Conservation (phyloP, 2,113 vertebrate species). For the Antechinus stuartii region DNA sequence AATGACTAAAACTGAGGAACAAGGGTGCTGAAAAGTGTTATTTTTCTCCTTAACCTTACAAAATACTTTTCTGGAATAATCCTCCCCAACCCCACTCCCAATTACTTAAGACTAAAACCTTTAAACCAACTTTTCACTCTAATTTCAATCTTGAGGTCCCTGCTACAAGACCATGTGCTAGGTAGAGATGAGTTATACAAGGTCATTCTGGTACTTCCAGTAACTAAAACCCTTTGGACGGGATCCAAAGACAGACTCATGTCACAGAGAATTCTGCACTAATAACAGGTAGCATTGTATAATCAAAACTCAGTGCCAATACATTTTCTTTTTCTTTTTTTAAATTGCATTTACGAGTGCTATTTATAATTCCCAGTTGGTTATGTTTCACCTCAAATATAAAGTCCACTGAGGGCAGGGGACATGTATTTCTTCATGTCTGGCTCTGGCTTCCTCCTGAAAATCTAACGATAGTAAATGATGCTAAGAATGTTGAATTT, state of each 20-base stretch:
- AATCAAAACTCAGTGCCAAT: not conserved
- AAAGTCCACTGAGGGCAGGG: not conserved
- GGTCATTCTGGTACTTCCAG: not conserved
- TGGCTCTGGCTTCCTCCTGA: rapidly evolving
- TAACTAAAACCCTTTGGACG: not conserved
- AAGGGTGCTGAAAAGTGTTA: not conserved
- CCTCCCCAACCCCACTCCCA: not conserved
- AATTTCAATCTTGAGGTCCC: not conserved
- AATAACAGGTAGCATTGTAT: not conserved
- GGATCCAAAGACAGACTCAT: not conserved
- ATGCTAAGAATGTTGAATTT: not conserved
- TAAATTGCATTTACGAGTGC: not conserved
- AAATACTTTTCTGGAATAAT: not conserved
- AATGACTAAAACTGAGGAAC: not conserved
- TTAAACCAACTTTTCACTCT: not conserved
- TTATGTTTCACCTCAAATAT: not conserved
- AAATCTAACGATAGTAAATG: not conserved
- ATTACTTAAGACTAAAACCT: not conserved
- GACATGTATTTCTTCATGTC: rapidly evolving
- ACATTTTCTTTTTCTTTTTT: not conserved
- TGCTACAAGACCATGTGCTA: not conserved
- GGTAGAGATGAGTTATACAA: not conserved
- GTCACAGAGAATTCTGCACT: not conserved
- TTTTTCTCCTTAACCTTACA: not conserved
- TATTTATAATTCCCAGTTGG: not conserved